Conservation (phyloP, 2,888 invertebrate genomes). For the Muscina levida region DNA sequence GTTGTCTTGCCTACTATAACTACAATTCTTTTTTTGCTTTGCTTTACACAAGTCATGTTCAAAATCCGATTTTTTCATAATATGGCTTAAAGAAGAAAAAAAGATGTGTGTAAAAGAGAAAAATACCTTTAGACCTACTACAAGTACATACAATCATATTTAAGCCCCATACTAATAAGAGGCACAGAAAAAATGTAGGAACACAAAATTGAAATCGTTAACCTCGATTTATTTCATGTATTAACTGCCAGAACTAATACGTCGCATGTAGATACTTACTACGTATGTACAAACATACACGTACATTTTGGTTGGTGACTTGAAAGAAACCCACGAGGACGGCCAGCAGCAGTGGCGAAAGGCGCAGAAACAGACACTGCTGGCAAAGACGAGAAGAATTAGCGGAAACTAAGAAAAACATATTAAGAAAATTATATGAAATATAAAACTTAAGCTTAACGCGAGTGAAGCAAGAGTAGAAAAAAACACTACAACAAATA, state of each 20-base stretch:
- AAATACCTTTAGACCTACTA: constrained; percentile 36
- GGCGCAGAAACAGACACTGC: not conserved
- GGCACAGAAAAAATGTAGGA: constrained; percentile 7
- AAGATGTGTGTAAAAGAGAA: constrained; percentile 27
- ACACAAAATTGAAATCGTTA: constrained; percentile 31
- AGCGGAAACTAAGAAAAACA: no score
- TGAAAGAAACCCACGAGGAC: not conserved
- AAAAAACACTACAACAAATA: not conserved
- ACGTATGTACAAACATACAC: not conserved
- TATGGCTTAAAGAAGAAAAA: constrained; percentile 31
- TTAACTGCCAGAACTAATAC: constrained; percentile 47
- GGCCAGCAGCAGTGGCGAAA: not conserved
- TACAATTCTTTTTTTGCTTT: not conserved
- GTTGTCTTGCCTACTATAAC: not conserved
- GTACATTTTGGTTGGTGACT: not conserved
- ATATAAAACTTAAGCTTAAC: constrained; percentile 39
- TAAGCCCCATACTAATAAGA: constrained; percentile 36
- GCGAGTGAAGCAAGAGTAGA: not conserved
- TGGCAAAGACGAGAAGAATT: not conserved
- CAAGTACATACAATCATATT: constrained; percentile 26
- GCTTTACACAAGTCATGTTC: constrained; percentile 28
- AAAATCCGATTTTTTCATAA: constrained; percentile 39
- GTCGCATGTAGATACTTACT: not conserved
- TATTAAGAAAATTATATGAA: constrained; percentile 32
- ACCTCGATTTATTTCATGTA: constrained; percentile 41